Base-by-base conservation (phyloP, 1,140 invertebrate genomes). In the Venturia canescens region DNA sequence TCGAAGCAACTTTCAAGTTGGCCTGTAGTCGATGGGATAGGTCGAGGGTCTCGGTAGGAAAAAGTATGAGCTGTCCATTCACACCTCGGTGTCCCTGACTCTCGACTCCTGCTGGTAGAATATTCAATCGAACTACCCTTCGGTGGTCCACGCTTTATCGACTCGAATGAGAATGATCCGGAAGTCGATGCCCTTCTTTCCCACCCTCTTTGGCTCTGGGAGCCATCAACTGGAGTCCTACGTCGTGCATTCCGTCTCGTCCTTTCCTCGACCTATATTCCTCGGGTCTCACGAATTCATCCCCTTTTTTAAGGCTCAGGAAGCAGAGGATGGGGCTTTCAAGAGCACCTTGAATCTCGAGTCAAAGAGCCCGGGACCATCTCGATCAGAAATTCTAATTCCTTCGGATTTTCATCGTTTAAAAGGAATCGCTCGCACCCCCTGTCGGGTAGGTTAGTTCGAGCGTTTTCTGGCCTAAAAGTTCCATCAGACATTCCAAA, bases 181-280 rank as follows among this genome's bases (percentile, higher is more conserved):
- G 53, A 57, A 57, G 53, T 57, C 53, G 53, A 57, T 57, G 53
- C 53, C 53, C 53, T 57, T 57, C 38, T 13, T 44, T 44, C 21
- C 53, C 3, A 57, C 53, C 53, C 53, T 57, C 53, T 21, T 21
- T 57, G 18, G 18, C 53, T 57, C 21, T 23, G 15, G 18, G 15
- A 57, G 21, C 53, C n/a, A n/a, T 57, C 21, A n/a, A 23, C 53
- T 57, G 4, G 21, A 57, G 9, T n/a, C n/a, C 21, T 7, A n/a
- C 53, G 18, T n/a, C 53, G 13, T 57, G 18, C 53, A 57, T 57
- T 57, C 53, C 5, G 18, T 57, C 53, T 57, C 53, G 2, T 57
- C 53, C 13, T 11, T 5, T 57, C 5, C 18, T 57, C 53, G 1
- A 57, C 18, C 53, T 57, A 44, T 44, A 4, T 5, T 44, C 5